phyloP scores from a whole-genome alignment of 1,140 invertebrate species.

The Calycopis cecrops region DNA sequence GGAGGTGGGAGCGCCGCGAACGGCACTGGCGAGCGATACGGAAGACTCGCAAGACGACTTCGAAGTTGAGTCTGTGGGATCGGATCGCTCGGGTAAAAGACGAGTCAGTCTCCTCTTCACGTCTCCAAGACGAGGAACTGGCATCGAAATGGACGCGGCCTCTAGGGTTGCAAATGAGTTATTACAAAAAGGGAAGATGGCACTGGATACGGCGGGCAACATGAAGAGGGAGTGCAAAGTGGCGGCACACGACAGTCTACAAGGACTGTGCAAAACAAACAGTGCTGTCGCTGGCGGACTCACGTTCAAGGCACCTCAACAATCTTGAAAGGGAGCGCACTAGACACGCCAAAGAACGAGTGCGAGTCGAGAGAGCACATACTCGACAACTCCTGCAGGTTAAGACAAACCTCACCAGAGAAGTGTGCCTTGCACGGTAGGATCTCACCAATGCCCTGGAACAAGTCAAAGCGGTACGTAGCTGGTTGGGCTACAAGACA shows the following conservation, averaged over 20 bases:
- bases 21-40: too few species aligned
- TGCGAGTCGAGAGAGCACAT: too few species aligned
- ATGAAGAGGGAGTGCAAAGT: slow-evolving; percentile 18
- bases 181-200: slow-evolving; percentile 9
- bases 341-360: too few species aligned
- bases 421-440: neutral
- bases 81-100: too few species aligned
- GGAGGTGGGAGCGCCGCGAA: too few species aligned
- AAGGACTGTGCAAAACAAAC: slow-evolving; percentile 17
- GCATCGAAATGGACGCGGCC: slow-evolving; percentile 12
- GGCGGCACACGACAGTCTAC: slow-evolving; percentile 12
- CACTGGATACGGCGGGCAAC: slow-evolving; percentile 9
- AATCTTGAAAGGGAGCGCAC: slow-evolving; percentile 27
- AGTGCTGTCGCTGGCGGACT: slow-evolving; percentile 15
- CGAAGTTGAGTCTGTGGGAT: too few species aligned
- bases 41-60: too few species aligned
- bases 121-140: neutral
- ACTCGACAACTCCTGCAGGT: neutral
- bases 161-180: neutral
- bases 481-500: neutral
- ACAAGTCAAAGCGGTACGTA: neutral
- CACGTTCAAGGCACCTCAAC: slow-evolving; percentile 19
- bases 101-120: too few species aligned
- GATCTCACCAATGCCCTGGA: neutral
- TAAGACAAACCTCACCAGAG: neutral